Percentiles rank a stretch among this genome's conserved stretches.
phyloP scores from a whole-genome alignment of 2,113 vertebrate genomes.

The Periophthalmodon schlosseri region DNA sequence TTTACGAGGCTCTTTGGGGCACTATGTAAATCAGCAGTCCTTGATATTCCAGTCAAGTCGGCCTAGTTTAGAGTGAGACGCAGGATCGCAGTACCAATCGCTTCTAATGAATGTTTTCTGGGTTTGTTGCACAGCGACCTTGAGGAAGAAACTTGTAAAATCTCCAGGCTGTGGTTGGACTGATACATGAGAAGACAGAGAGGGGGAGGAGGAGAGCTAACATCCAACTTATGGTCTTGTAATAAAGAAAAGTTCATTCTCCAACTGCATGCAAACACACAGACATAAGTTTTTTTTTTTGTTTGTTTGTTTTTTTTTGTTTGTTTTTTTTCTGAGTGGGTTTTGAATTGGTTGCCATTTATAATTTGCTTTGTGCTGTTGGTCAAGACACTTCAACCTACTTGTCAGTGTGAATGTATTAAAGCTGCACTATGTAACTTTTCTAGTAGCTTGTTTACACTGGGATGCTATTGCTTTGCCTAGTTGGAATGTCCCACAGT shows the following conservation, averaged over 20 bases:
- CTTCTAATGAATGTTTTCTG: conserved; percentile 39
- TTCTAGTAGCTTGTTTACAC: too few species aligned
- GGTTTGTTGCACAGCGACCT: conserved; percentile 13
- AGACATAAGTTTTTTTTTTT: neutral
- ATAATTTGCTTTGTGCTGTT: too few species aligned
- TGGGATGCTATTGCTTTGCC: too few species aligned
- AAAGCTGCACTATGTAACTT: too few species aligned
- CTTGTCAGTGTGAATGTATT: neutral
- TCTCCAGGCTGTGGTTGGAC: neutral
- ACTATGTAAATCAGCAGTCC: conserved; percentile 39
- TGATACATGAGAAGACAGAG: neutral
- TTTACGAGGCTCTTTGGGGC: conserved; percentile 38
- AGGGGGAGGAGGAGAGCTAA: neutral
- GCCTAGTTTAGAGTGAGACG: conserved; percentile 33
- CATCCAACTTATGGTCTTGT: neutral
- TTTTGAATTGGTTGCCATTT: neutral
- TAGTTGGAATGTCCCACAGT: too few species aligned
- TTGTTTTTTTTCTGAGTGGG: neutral
- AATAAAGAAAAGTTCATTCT: neutral
- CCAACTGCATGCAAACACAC: neutral
- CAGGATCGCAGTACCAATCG: conserved; percentile 15
- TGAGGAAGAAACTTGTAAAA: conserved; percentile 6
- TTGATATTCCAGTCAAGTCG: conserved; percentile 46
- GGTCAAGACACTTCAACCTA: too few species aligned
- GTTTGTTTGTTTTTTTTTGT: too few species aligned